These are phyloP conservation scores for Jordanella pulchra DNA, from an alignment of 2,797 vertebrate genomes.

Conservation along the genomic window DNA sequence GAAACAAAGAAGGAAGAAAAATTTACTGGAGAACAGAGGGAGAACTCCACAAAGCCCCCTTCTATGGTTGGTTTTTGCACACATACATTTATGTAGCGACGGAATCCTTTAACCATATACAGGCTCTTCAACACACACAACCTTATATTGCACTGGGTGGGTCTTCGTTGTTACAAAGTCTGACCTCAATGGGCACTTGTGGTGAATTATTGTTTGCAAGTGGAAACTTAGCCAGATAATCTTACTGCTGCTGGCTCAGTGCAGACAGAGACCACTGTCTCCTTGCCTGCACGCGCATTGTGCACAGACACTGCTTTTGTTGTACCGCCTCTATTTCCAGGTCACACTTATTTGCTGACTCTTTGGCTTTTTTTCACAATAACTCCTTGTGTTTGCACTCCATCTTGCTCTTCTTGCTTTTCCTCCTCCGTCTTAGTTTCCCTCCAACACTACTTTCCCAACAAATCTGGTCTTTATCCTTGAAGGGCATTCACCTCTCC, in stretches of 20 bases:
- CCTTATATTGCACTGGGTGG: conserved; percentile 59
- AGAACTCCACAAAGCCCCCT: conserved; percentile 27
- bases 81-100: conserved; percentile 31
- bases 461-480: conserved; percentile 76
- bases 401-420: conserved; percentile 44
- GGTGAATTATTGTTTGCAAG: conserved; percentile 83
- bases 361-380: conserved; percentile 46
- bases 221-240: conserved; percentile 83
- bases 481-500: conserved; percentile 68
- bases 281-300: conserved; percentile 29
- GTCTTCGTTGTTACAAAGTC: conserved; percentile 57
- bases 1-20: conserved; percentile 72
- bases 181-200: conserved; percentile 74
- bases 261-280: conserved; percentile 80
- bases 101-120: conserved; percentile 47
- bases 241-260: conserved; percentile 72
- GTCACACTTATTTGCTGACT: conserved; percentile 66
- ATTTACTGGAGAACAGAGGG: conserved; percentile 41
- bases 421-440: conserved; percentile 25
- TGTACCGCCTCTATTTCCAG: conserved; percentile 61
- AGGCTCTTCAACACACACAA: conserved; percentile 40
- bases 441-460: conserved; percentile 42
- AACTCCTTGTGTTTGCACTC: conserved; percentile 42
- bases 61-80: conserved; percentile 36
- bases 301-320: conserved; percentile 53